phyloP scores from a whole-genome alignment of 2,113 vertebrate genomes.

The Microtus pennsylvanicus region DNA sequence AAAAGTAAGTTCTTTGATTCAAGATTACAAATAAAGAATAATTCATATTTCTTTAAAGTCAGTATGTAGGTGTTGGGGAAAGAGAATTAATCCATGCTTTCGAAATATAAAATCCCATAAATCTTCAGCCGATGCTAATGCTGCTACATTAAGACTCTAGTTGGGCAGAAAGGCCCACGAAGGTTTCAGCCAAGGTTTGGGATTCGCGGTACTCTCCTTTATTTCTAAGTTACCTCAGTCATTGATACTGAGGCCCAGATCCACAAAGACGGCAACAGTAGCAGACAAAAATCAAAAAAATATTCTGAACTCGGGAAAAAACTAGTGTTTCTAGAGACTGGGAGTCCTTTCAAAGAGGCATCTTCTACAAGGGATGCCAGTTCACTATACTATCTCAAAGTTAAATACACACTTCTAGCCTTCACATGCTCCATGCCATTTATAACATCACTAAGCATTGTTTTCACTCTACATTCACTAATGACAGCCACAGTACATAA shows the following conservation, averaged over 20 bases:
- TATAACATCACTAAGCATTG: not conserved
- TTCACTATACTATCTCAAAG: not conserved
- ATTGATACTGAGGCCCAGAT: not conserved
- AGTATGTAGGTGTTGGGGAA: not conserved
- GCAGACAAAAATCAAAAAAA: not conserved
- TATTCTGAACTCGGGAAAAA: conserved; percentile 31
- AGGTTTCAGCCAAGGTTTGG: not conserved
- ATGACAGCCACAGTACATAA: not conserved
- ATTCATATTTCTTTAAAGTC: not conserved
- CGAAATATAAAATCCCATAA: not conserved
- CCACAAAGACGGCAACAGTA: not conserved
- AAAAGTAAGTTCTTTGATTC: conserved; percentile 29
- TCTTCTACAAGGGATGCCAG: not conserved
- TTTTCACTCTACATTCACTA: not conserved
- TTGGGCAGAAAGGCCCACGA: not conserved
- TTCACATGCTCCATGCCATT: not conserved
- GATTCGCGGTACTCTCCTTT: not conserved
- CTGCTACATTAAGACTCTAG: not conserved
- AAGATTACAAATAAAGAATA: not conserved
- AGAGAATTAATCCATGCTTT: not conserved
- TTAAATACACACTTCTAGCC: not conserved
- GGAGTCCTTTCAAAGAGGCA: conserved; percentile 47
- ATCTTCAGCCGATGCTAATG: not conserved
- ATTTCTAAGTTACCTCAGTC: not conserved
- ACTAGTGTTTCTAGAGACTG: not conserved